phyloP scores from a whole-genome alignment of 1,140 invertebrate species.

The Apolygus lucorum region DNA sequence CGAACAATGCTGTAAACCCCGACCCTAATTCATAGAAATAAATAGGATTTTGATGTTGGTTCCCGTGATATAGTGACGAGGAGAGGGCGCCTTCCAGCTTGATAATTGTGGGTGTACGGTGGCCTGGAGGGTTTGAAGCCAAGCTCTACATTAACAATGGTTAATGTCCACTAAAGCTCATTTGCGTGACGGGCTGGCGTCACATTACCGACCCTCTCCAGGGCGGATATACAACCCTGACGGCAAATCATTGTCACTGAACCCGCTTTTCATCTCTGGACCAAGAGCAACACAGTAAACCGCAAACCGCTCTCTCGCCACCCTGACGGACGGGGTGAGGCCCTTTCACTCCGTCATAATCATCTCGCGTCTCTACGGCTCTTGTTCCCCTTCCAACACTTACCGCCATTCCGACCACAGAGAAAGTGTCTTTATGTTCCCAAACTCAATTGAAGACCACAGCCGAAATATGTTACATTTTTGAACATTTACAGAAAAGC shows the following conservation, averaged over 20 bases:
- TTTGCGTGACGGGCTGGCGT: conserved; percentile 1
- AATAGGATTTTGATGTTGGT: neutral
- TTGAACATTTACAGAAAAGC: too few relatives aligned
- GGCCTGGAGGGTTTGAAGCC: neutral
- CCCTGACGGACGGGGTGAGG: too few relatives aligned
- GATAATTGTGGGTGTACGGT: conserved; percentile 2
- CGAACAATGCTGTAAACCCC: neutral
- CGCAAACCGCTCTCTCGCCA: too few relatives aligned
- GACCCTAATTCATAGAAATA: conserved; percentile 8
- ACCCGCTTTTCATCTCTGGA: neutral
- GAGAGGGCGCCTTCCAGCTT: neutral
- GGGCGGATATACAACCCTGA: neutral
- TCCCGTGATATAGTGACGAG: conserved; percentile 1
- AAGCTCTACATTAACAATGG: conserved; percentile 7
- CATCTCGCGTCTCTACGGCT: too few relatives aligned
- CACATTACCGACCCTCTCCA: neutral
- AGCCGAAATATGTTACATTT: too few relatives aligned
- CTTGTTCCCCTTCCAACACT: too few relatives aligned
- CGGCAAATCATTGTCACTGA: neutral
- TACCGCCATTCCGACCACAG: too few relatives aligned
- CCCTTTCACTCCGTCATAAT: too few relatives aligned
- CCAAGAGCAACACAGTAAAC: neutral
- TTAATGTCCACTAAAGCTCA: conserved; percentile 14
- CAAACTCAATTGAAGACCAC: too few relatives aligned
- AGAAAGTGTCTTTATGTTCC: too few relatives aligned